phyloP scores from a whole-genome alignment of 92 coral and sea anemone genomes.

The Zoanthus sociatus region DNA sequence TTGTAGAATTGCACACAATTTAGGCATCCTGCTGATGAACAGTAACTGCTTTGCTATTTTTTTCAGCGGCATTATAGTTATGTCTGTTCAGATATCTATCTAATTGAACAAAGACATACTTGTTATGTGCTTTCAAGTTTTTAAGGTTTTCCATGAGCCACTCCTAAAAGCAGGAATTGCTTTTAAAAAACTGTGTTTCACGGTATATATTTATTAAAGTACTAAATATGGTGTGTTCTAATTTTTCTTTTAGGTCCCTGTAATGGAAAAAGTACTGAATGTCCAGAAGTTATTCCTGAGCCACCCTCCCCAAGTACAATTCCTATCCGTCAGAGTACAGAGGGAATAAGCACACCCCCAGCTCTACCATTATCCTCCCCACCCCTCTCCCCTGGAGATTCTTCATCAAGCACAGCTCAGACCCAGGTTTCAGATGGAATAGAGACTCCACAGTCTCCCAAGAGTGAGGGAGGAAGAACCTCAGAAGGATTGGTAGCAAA shows the following conservation, averaged over 20 bases:
- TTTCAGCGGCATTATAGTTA: too few relatives aligned
- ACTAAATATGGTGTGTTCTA: background rate
- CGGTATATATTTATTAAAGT: background rate
- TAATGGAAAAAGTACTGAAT: background rate
- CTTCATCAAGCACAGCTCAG: slow-evolving; percentile 18
- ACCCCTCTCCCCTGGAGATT: slow-evolving; percentile 69
- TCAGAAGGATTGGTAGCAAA: slow-evolving; percentile 53
- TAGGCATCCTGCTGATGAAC: too few relatives aligned
- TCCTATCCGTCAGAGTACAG: slow-evolving; percentile 58
- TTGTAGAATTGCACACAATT: too few relatives aligned
- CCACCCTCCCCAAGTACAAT: slow-evolving; percentile 78
- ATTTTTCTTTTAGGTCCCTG: background rate
- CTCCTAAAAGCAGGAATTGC: background rate
- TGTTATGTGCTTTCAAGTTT: too few relatives aligned
- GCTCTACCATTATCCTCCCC: slow-evolving; percentile 49
- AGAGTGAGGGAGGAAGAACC: slow-evolving; percentile 37
- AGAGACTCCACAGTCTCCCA: slow-evolving; percentile 66
- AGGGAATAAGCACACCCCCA: background rate
- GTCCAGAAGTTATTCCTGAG: background rate
- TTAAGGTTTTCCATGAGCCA: too few relatives aligned
- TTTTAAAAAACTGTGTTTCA: background rate
- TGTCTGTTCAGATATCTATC: too few relatives aligned
- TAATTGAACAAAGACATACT: too few relatives aligned
- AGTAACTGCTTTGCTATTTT: too few relatives aligned
- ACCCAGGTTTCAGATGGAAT: slow-evolving; percentile 41